Evolutionary conservation across 2,113 vertebrate genomes (phyloP), one percentile per base, ranked within the genome.

Genomic region (Elephantulus edwardii): DNA sequence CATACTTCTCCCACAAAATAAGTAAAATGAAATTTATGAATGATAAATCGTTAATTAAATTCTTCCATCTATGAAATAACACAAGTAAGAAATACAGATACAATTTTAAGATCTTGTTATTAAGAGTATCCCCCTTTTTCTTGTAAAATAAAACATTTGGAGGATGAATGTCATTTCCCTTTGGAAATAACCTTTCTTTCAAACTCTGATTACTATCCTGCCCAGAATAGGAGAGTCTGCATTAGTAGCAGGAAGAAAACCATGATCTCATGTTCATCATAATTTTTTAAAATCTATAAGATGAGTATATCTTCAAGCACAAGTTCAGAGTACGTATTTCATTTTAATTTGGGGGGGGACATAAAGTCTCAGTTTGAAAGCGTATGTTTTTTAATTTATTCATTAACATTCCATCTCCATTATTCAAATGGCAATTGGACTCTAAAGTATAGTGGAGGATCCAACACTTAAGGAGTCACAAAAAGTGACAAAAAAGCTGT

Each of bases 321-420:
- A 26, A 80, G 89, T 50, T 64, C 19, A 83, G 24, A 71, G 42
- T 11, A 71, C 3, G 1, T 12, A 78, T n/a, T 89, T 74, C 38
- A 80, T 71, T 64, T 86, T 40, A 75, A 71, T n/a, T 80, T 88
- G 85, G 52, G 48, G 52, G 48, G 83, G 86, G 89, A 89, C 22
- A 60, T 22, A 58, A 80, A 86, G 66, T 52, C 58, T 86, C 44
- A 50, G 72, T 60, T 88, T 46, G 35, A 88, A 76, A 85, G 50
- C 35, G 33, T 70, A 79, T 74, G 8, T 62, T 86, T 91, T 17
- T 56, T 17, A 89, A 91, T 50, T 24, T 88, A 89, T 44, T 72
- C 68, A 88, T 46, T 50, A 90, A 46, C n/a, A n/a, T n/a, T n/a
- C n/a, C n/a, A 20, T 48, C 42, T 90, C 40, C 79, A 20, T 50